Evolutionary conservation across 2,113 vertebrate species (phyloP).

Genomic region (Podiceps cristatus): DNA sequence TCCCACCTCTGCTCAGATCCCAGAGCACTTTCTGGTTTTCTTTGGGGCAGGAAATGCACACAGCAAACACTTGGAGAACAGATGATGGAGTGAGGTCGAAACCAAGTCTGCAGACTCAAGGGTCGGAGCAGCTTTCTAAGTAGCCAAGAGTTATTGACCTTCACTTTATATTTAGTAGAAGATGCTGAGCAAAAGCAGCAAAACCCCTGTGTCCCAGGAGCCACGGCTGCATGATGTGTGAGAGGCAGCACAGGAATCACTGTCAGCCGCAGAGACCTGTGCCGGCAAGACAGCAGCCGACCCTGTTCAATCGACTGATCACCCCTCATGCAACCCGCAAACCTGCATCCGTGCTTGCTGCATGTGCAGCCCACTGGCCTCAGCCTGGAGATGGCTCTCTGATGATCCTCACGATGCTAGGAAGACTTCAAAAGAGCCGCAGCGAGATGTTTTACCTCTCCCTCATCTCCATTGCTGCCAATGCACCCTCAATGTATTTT

Average conservation of each 20-base stretch:
- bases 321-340: background rate
- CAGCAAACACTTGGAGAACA: background rate
- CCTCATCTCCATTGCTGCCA: background rate
- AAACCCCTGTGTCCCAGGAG: background rate
- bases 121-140: background rate
- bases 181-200: background rate
- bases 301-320: background rate
- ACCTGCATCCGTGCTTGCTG: rapidly evolving
- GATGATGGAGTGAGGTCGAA: background rate
- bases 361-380: background rate
- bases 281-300: background rate
- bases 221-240: rapidly evolving
- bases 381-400: background rate
- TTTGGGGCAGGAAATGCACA: background rate
- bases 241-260: background rate
- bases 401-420: background rate
- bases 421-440: background rate
- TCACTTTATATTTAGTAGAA: background rate
- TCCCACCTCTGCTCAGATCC: background rate
- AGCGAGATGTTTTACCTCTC: background rate
- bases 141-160: background rate
- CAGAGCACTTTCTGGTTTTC: background rate
- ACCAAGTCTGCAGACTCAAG: background rate
- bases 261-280: rapidly evolving
- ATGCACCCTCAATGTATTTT: rapidly evolving